Evolutionary conservation across 2,113 vertebrate genomes (phyloP), one percentile per base, ranked within the genome.

Genomic region (Notarius lentiginosus): DNA sequence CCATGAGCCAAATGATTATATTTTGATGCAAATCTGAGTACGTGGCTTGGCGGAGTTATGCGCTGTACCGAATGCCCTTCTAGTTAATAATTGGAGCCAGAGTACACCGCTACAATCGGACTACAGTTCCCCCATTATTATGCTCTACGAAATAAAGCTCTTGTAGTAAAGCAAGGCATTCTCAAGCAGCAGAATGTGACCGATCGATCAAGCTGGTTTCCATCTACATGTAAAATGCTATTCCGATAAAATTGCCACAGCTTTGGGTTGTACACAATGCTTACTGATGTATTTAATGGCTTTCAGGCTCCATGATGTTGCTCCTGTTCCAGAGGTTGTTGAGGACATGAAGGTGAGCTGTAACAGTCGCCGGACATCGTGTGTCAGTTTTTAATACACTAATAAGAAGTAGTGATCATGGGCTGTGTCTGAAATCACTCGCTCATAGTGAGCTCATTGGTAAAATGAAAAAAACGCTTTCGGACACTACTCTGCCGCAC

Each of bases 271-370:
- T 24, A 53, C 47, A 77, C 22, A 51, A 10, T 60, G 66, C 12
- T 2, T 27, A 24, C 20, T 53, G 20, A 24, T 82, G n/a, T 86
- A 65, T 55, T 76, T 65, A 79, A 63, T 75, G 5, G 3, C 1
- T 91, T 94, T 79, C 84, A 96, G 95, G 89, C 93, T 94, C 88
- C 95, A 96, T 85, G 91, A 94, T 9, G 93, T 96, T 9, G 93
- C 94, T 5, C 95, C 95, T 8, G 87, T 95, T 65, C 91, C 94
- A 72, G 95, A 96, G 81, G 93, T 95, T 70, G 90, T 93, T 49
- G 94, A 92, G 66, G 95, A 95, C 61, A 95, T 96, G 95, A 96
- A 95, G 94, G 95, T 94, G 84, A 80, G 89, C 60, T 65, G 8
- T 18, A 17, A 27, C 60, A 7, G 60, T 27, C 61, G 51, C 15